Base-by-base conservation (phyloP, 2,797 vertebrate species). In the Scarus forsteni region DNA sequence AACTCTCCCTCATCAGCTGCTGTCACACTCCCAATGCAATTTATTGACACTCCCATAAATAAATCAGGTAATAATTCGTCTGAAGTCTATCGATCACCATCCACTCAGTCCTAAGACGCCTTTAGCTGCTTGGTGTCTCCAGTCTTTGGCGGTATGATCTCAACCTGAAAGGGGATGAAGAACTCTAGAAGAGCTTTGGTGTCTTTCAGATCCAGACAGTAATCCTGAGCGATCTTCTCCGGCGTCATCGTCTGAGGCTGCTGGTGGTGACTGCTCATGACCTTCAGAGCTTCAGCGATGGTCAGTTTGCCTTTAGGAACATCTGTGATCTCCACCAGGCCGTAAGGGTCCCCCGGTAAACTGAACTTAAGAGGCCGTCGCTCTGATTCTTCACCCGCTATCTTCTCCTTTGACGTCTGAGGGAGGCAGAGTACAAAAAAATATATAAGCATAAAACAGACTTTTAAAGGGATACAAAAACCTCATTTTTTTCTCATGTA, bases 281-380 rank as follows among this genome's bases (percentile, higher is more conserved):
- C 92, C 0, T 89, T 95, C 78, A 99, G 83, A 18, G 94, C 95
- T 80, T 99, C 98, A 2, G 93, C 84, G 60, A 97, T 67, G 42
- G 95, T 95, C 84, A 99, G 91, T 73, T 94, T 98, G 78, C 97
- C 98, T 93, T 94, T 96, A 1, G 96, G 90, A 84, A 99, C 91
- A 27, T 93, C 93, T 2, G 86, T 81, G 73, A 96, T 40, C 36
- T 95, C 88, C 60, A 72, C 64, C 42, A 92, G 63, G 60, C 88
- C 77, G 1, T 81, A 82, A 0, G 5, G 8, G n/a, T 66, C 19
- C 5, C 68, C 83, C 0, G 93, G 91, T 4, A 94, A 69, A 49
- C 85, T 90, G 79, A 90, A 90, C 79, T 84, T 96, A 5, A 95
- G 85, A 6, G 88, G 91, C 79, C 97, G 93, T 50, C 83, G 85